Evolutionary conservation across 1,140 invertebrate genomes (phyloP), one percentile per base, ranked within the genome.

Genomic region (Drosophila funebris): DNA sequence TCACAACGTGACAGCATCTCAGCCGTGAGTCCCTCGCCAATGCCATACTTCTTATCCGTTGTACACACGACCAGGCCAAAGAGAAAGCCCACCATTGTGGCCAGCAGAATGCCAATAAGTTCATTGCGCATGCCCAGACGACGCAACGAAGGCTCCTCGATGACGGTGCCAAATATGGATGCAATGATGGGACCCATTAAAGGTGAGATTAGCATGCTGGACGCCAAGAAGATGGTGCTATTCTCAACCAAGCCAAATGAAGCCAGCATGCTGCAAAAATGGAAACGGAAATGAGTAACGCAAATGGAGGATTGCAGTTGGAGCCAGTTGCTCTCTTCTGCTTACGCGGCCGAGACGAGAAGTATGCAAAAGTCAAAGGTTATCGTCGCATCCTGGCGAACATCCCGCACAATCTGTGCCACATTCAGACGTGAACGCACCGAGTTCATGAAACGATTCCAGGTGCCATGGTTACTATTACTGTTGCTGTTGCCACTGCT

Each of bases 151-250:
- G 87, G 91, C 82, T 96, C 95, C 39, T 93, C 85, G 58, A 96
- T 95, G 3, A 95, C 94, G 1, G 93, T 93, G 4, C 96, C 96
- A 82, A 96, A 95, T 0, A 95, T 95, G 6, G 94, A 94, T 0
- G 95, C 96, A 76, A 96, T 94, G 54, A 96, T 95, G 0, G 96
- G 96, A 48, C 95, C 95, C 95, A 96, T 96, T 2, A 96, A 91
- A 0, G 96, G 96, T 0, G 95, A 96, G 27, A 96, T 95, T 1
- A 96, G 92, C 96, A 96, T 96, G 80, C 95, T 96, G 29, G 96
- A 96, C 3, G 96, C 95, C 22, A 96, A 81, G 67, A 94, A 93
- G 9, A 96, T 94, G 6, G 94, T 94, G 75, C 94, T 96, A 87
- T 96, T 95, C 90, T 97, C 96, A 2, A 96, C 93, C 29, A 97